Conservation (phyloP, 2,113 vertebrate species). For the Danio rerio region GRCz12tu NC_133187.1:49687501-49688000, state of each 20-base stretch:
- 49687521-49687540: slow-evolving; percentile 93
- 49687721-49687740: slow-evolving; percentile 21
- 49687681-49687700: not conserved
- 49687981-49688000: too few species aligned
- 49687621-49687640: slow-evolving; percentile 70
- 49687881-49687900: too few species aligned
- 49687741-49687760: slow-evolving; percentile 29
- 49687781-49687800: slow-evolving; percentile 4
- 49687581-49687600: slow-evolving; percentile 98
- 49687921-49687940: too few species aligned
- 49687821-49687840: slow-evolving; percentile 13
- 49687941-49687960: too few species aligned
- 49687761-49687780: slow-evolving; percentile 43
- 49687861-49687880: too few species aligned
- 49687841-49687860: slow-evolving; percentile 26
- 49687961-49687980: too few species aligned
- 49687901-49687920: too few species aligned
- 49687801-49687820: slow-evolving; percentile 50
- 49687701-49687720: slow-evolving; percentile 33
- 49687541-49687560: slow-evolving; percentile 95
- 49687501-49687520: slow-evolving; percentile 92
- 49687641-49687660: slow-evolving; percentile 45
- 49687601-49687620: slow-evolving; percentile 93
- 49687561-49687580: slow-evolving; percentile 98
- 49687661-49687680: slow-evolving; percentile 33